Evolutionary conservation across 2,113 vertebrate genomes (phyloP), one percentile per base, ranked within the genome.

Genomic region (Tachycineta bicolor): DNA sequence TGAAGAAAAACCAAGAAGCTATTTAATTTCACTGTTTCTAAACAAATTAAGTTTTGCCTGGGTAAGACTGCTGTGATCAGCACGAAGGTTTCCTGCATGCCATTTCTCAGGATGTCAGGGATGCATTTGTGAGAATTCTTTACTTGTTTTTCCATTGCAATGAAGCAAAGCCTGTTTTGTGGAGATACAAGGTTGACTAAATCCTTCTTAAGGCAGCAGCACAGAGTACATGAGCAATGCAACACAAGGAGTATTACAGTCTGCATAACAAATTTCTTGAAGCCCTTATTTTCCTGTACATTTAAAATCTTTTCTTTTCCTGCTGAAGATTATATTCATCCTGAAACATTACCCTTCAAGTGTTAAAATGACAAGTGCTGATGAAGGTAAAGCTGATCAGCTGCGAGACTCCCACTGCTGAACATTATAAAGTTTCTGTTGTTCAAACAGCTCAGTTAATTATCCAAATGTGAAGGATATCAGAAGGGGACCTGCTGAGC

Each of bases 371-470:
- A 96, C 94, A 98, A 95, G 76, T 83, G 65, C 73, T 95, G 93
- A 93, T 95, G 92, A 95, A 86, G 64, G 83, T 74, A 95, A 97
- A 93, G 93, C 93, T 96, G 96, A 97, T 97, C 97, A 96, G 83
- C 85, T 90, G 39, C 90, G 85, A 83, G 87, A 65, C 68, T 89
- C 96, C 83, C 93, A 95, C 93, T 95, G 97, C 95, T 96, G 78
- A 96, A 95, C 85, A 96, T 92, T 93, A 94, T 93, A 85, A 97
- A 94, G 91, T 97, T 96, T 96, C 90, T 97, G 86, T 97, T 95
- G 94, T 97, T 98, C 83, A 92, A 97, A 96, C 68, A 96, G 69
- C 89, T 98, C 96, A 92, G 86, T 89, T 96, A 97, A 96, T 98
- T 98, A 96, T 89, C 96, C 70, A 96, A 97, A 97, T 83, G 67